A percentile compares a stretch with the other conserved stretches of the same genome.
Conservation (phyloP, 2,113 vertebrate genomes). For the Chroicocephalus ridibundus region DNA sequence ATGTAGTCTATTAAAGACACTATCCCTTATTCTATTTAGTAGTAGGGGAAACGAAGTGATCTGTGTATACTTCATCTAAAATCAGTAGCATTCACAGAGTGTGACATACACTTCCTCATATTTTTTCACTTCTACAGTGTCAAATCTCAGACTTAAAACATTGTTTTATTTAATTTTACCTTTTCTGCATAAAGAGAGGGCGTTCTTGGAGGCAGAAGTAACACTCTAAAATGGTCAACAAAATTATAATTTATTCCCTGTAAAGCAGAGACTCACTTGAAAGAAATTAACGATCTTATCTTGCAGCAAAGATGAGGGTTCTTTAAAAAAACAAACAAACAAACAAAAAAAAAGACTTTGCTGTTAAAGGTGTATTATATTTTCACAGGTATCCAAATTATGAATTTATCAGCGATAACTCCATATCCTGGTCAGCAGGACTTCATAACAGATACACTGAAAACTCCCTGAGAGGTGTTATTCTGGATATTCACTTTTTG, state of each 20-base stretch:
- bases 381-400: conserved; percentile 90
- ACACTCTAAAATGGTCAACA: not conserved
- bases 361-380: not conserved
- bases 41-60: not conserved
- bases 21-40: not conserved
- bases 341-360: not conserved
- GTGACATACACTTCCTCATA: not conserved
- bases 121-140: not conserved
- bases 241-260: not conserved
- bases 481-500: conserved; percentile 96
- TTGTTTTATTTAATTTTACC: not conserved
- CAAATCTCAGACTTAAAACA: not conserved
- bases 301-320: not conserved
- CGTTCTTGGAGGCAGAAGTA: not conserved
- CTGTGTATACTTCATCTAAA: not conserved
- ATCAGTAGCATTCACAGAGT: not conserved
- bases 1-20: not conserved
- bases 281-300: not conserved
- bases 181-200: not conserved
- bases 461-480: conserved; percentile 95
- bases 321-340: not conserved
- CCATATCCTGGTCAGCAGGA: conserved; percentile 98
- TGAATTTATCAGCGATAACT: conserved; percentile 98
- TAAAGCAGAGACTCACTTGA: not conserved
- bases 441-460: conserved; percentile 97